Percentiles rank a stretch among this genome's conserved stretches.
phyloP scores from a whole-genome alignment of 2,797 vertebrate genomes.

The Balearica regulorum region DNA sequence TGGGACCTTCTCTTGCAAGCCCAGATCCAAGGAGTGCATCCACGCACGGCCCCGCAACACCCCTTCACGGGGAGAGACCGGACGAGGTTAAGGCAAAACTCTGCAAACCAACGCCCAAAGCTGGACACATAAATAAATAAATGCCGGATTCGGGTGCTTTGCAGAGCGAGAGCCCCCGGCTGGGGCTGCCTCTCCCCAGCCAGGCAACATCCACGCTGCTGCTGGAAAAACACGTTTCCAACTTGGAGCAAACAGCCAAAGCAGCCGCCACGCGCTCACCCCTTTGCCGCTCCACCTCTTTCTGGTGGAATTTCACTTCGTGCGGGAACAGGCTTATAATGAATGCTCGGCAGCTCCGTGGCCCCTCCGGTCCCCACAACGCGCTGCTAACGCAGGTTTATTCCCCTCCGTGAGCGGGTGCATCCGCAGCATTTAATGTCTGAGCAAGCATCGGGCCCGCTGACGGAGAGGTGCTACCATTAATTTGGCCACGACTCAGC shows the following conservation, averaged over 20 bases:
- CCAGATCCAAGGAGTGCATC: rapidly evolving
- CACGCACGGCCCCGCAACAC: rapidly evolving
- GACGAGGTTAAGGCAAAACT: not conserved
- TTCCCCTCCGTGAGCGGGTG: not conserved
- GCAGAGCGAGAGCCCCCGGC: rapidly evolving
- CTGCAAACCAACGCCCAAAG: not conserved
- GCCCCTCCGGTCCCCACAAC: not conserved
- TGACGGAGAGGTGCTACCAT: not conserved
- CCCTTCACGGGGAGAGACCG: not conserved
- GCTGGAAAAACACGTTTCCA: rapidly evolving
- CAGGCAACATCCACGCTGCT: rapidly evolving
- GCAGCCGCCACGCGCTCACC: not conserved
- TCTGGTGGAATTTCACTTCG: not conserved
- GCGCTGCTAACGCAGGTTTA: not conserved
- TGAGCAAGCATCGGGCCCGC: not conserved
- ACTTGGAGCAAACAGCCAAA: not conserved
- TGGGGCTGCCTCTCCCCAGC: not conserved
- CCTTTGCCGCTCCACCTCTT: not conserved
- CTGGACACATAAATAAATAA: not conserved
- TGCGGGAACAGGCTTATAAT: not conserved
- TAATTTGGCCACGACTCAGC: not conserved
- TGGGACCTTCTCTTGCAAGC: not conserved
- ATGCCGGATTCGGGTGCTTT: rapidly evolving
- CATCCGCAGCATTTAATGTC: not conserved
- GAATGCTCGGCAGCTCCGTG: not conserved